Percentiles rank a stretch among this genome's conserved stretches.
phyloP scores from a whole-genome alignment of 2,888 invertebrate genomes.

The Congeria kusceri region DNA sequence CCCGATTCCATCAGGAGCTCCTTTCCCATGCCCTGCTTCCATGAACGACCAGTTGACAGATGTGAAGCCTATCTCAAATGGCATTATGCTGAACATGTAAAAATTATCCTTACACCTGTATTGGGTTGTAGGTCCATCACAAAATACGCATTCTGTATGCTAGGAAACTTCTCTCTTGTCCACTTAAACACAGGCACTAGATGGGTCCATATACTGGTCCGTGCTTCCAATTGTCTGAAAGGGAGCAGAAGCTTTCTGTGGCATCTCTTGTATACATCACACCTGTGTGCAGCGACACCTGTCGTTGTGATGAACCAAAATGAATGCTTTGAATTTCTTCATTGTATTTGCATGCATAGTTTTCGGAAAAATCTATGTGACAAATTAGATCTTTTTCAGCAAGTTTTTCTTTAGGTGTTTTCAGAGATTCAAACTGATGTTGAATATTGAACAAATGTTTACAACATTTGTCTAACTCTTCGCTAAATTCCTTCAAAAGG shows the following conservation, averaged over 20 bases:
- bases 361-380: constrained; percentile 84
- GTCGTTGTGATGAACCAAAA: constrained; percentile 71
- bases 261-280: constrained; percentile 74
- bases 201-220: neutral
- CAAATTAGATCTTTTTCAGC: constrained; percentile 63
- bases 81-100: constrained; percentile 50
- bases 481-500: constrained; percentile 22
- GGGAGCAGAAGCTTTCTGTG: neutral
- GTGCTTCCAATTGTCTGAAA: constrained; percentile 7
- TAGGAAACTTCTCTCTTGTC: neutral
- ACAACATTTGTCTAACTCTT: constrained; percentile 29
- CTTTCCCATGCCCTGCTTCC: constrained; percentile 82
- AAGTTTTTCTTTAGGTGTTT: constrained; percentile 59
- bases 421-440: constrained; percentile 47
- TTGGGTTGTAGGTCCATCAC: constrained; percentile 82
- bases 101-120: constrained; percentile 84
- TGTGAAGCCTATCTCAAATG: constrained; percentile 65
- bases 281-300: constrained; percentile 83
- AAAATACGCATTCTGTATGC: constrained; percentile 44
- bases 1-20: constrained; percentile 80
- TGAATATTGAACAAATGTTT: constrained; percentile 54
- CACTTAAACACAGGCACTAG: neutral
- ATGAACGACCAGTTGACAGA: constrained; percentile 79
- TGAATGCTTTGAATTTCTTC: constrained; percentile 83
- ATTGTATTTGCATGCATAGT: constrained; percentile 80